Evolutionary conservation across 2,113 vertebrate genomes (phyloP).

Genomic region (Cariama cristata): DNA sequence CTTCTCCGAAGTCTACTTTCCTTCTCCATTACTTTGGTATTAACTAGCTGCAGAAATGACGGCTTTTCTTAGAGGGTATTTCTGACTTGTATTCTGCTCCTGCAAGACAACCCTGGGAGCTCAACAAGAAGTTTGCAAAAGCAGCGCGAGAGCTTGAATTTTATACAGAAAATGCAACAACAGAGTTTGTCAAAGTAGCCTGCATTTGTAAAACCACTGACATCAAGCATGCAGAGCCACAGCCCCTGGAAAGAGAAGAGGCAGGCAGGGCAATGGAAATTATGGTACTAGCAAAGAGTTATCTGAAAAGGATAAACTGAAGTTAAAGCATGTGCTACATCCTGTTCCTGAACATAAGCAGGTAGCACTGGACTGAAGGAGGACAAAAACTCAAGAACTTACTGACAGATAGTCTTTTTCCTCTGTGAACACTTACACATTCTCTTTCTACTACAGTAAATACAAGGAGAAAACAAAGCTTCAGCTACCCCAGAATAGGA

Average conservation of each 20-base stretch:
- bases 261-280: background rate
- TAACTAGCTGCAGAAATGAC: background rate
- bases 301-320: background rate
- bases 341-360: background rate
- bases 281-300: background rate
- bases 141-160: background rate
- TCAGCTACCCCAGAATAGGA: background rate
- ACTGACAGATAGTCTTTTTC: background rate
- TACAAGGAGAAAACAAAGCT: background rate
- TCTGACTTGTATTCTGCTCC: background rate
- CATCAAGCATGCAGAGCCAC: background rate
- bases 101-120: background rate
- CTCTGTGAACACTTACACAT: background rate
- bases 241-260: background rate
- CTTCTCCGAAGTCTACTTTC: rapidly evolving
- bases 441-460: background rate
- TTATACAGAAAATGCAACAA: background rate
- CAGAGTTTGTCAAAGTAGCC: background rate
- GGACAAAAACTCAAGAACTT: background rate
- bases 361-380: background rate
- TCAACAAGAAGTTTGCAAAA: background rate
- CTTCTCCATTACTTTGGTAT: background rate
- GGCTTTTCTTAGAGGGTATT: background rate
- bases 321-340: background rate
- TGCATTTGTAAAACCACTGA: background rate